A percentile compares a stretch with the other conserved stretches of the same genome.
Conservation (phyloP, 2,888 invertebrate species). For the Sussaba pulchella region DNA sequence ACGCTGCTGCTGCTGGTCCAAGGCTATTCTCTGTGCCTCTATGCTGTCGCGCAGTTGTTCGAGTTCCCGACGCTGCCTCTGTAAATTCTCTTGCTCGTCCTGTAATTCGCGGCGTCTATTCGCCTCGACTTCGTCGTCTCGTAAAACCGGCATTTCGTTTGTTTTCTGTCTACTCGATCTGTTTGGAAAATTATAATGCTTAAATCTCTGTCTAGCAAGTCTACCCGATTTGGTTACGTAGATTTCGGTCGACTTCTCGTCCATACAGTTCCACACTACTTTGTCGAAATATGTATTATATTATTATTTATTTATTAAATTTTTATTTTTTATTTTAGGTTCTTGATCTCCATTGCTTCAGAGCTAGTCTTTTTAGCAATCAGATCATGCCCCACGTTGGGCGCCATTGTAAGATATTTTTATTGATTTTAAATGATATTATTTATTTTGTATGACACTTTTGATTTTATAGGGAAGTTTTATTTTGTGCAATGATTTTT, state of each 20-base stretch:
- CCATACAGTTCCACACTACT: neutral
- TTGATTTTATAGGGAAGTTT: too few relatives aligned
- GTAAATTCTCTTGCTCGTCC: constrained; percentile 13
- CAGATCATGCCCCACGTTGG: too few relatives aligned
- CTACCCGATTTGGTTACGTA: constrained; percentile 18
- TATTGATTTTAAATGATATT: too few relatives aligned
- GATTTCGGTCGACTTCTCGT: neutral
- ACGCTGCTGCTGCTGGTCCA: constrained; percentile 12
- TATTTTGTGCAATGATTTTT: too few relatives aligned
- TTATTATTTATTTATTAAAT: too few relatives aligned
- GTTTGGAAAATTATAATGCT: constrained; percentile 12
- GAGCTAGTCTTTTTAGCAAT: too few relatives aligned
- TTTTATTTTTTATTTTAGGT: too few relatives aligned
- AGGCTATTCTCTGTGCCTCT: constrained; percentile 1
- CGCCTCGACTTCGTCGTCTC: neutral
- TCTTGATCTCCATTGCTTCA: too few relatives aligned
- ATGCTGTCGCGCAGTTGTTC: constrained; percentile 15
- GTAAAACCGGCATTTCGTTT: constrained; percentile 9
- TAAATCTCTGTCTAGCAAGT: constrained; percentile 6
- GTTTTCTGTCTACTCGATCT: neutral
- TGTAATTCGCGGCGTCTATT: constrained; percentile 20
- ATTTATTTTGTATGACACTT: too few relatives aligned
- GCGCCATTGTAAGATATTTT: too few relatives aligned
- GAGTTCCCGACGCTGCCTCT: constrained; percentile 19
- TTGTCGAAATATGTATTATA: too few relatives aligned